These are phyloP conservation scores for Nestor notabilis DNA, from an alignment of 2,113 vertebrate genomes.

Conservation along the genomic window DNA sequence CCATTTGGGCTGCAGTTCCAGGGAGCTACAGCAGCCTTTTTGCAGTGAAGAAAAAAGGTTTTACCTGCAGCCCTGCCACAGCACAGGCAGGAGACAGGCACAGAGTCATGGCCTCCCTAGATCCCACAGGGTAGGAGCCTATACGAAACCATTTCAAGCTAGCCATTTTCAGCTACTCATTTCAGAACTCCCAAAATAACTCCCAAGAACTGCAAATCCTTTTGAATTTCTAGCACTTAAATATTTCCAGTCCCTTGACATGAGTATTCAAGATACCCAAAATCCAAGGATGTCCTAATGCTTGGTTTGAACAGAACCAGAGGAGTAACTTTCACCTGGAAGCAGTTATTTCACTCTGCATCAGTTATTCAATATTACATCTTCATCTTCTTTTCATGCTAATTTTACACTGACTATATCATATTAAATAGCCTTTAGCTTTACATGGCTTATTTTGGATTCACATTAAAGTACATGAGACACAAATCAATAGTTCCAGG, in stretches of 20 bases:
- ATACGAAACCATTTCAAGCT: not conserved
- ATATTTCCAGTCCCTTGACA: not conserved
- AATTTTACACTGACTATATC: constrained; percentile 20
- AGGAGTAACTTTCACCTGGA: not conserved
- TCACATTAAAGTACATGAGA: not conserved
- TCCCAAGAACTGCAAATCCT: not conserved
- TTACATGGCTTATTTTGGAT: not conserved
- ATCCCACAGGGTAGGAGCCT: not conserved
- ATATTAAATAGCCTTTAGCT: constrained; percentile 10
- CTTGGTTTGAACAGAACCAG: not conserved
- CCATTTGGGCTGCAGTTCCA: not conserved
- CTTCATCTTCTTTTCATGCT: not conserved
- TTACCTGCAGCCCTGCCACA: not conserved
- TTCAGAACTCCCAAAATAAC: not conserved
- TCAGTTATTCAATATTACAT: not conserved
- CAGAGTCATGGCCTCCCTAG: rapidly evolving
- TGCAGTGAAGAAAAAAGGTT: not conserved
- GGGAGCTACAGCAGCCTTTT: not conserved
- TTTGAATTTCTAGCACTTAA: not conserved
- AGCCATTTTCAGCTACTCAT: not conserved
- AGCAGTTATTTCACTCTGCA: not conserved
- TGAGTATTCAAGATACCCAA: not conserved
- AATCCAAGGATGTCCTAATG: not conserved
- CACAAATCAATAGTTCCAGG: not conserved
- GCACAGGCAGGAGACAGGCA: rapidly evolving